Base-by-base conservation (phyloP, 2,888 invertebrate genomes). In the Philereme vetulata region DNA sequence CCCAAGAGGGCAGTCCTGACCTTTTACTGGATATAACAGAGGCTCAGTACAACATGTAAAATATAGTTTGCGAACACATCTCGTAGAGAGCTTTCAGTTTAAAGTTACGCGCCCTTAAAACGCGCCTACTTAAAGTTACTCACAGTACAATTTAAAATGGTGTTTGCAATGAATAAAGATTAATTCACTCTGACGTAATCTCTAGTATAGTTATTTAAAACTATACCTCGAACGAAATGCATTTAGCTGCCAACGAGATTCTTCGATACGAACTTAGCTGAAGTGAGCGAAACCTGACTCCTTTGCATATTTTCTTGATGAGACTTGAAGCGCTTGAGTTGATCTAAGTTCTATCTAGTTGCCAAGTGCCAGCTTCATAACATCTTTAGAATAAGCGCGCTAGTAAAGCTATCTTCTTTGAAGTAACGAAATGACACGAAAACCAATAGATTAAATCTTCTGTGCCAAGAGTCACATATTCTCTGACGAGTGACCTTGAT, bases 291-390 rank as follows among this genome's bases (percentile, higher is more conserved):
- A 46, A 60, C 48, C 43, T 7, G 36, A 34, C 33, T 54, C 33
- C 47, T 53, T 53, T 53, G 53, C 53, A 59, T 49, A 59, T 49
- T 49, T 45, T 35, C 34, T 44, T 51, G 35, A 58, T 35, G 46
- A 53, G 44, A 34, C 38, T 58, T 36, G 7, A 38, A 44, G 11
- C 21, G 38, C 46, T 48, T 33, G 4, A 21, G 5, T 40, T 46
- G n/a, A 35, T 49, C 44, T 10, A 43, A 11, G 10, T 36, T 44
- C 21, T 44, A 44, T 3, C 45, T 45, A 32, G 10, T 42, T 40
- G 11, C 43, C n/a, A 51, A 51, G 35, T 51, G 48, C 36, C 35
- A 51, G 48, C 35, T 35, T 35, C 35, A 35, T 35, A 7, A 35
- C 2, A 35, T 6, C 0, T 35, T 35, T 35, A 6, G 35, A 35